Conservation (phyloP, 2,113 vertebrate genomes). For the Mirounga angustirostris region DNA sequence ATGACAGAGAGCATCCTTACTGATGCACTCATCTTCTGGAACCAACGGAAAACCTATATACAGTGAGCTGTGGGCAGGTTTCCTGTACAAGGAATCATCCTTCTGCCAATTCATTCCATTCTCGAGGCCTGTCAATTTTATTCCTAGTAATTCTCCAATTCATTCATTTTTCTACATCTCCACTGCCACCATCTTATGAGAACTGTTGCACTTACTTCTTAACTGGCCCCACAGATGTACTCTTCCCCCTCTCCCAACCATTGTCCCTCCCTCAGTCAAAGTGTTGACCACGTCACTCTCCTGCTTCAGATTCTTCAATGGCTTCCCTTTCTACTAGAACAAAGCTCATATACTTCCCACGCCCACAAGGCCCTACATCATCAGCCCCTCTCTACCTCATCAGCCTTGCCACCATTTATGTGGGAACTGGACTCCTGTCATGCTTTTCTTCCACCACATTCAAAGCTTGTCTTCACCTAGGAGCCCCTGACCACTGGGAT, state of each 20-base stretch:
- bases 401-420: background rate
- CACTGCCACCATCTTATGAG: background rate
- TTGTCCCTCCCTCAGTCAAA: background rate
- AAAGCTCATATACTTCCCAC: rapidly evolving
- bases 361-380: background rate
- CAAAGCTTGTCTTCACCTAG: background rate
- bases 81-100: background rate
- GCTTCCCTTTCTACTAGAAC: background rate
- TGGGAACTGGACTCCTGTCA: background rate
- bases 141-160: background rate
- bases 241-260: background rate
- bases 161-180: background rate
- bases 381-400: background rate
- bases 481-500: background rate
- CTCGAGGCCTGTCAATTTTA: background rate
- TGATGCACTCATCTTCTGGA: background rate
- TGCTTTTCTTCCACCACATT: background rate
- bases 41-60: background rate
- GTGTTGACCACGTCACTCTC: background rate
- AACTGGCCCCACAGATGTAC: background rate
- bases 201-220: background rate
- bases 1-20: background rate
- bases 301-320: background rate
- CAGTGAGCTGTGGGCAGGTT: background rate
- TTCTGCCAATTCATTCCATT: background rate